Percentiles rank a stretch among this genome's conserved stretches.
These are phyloP conservation scores for Drosophila setifemur DNA, from an alignment of 1,140 invertebrate genomes.

Conservation along the genomic window DNA sequence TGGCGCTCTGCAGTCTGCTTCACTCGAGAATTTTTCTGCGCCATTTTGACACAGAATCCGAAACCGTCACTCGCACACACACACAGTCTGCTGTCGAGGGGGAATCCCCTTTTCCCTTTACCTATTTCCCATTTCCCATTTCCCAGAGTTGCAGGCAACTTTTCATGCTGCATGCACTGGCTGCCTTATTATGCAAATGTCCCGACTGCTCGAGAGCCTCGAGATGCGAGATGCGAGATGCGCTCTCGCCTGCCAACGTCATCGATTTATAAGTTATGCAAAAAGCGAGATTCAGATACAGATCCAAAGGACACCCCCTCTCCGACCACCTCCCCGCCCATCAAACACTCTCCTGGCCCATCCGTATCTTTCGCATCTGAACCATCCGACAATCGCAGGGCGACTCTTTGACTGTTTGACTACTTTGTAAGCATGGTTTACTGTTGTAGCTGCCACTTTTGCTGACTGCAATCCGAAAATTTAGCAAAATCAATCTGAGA, in stretches of 20 bases:
- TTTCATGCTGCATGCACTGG: conserved; percentile 36
- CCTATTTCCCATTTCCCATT: conserved; percentile 11
- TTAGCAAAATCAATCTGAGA: conserved; percentile 44
- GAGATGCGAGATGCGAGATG: conserved; percentile 46
- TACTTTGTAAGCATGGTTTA: conserved; percentile 73
- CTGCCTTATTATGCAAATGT: conserved; percentile 74
- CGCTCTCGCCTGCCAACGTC: conserved; percentile 68
- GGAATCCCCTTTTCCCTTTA: conserved; percentile 6
- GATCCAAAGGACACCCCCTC: background rate
- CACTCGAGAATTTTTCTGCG: conserved; percentile 67
- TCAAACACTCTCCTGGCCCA: background rate
- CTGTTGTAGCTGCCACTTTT: conserved; percentile 54
- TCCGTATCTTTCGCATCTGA: conserved; percentile 10
- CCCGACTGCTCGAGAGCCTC: conserved; percentile 12
- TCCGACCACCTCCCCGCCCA: background rate
- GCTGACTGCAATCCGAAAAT: conserved; percentile 62
- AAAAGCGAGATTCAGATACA: conserved; percentile 41
- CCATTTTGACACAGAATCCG: conserved; percentile 72
- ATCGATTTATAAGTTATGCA: conserved; percentile 80
- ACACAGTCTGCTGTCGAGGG: conserved; percentile 14
- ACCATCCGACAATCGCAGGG: conserved; percentile 17
- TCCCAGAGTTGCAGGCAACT: conserved; percentile 49
- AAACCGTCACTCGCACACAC: conserved; percentile 28
- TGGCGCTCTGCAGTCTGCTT: conserved; percentile 49
- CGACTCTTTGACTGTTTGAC: conserved; percentile 49